phyloP scores from a whole-genome alignment of 2,797 vertebrate genomes.

The Alosa sapidissima region DNA sequence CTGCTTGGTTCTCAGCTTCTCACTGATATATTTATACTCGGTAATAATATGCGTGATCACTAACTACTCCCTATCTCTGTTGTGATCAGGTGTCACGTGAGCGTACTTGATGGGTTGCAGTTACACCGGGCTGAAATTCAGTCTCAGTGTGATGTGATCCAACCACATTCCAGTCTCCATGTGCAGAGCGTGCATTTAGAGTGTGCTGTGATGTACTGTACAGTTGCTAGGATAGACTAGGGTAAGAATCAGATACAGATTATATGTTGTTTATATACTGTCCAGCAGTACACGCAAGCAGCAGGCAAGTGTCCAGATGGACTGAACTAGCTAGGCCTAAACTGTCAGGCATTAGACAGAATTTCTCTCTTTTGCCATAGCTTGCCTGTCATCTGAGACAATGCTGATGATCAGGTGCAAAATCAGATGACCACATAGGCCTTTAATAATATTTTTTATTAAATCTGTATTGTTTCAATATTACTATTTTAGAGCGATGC shows the following conservation, averaged over 20 bases:
- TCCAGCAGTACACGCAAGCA: too few relatives aligned
- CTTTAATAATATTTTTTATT: too few relatives aligned
- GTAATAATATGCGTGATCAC: conserved; percentile 7
- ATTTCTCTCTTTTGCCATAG: too few relatives aligned
- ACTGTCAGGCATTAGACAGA: too few relatives aligned
- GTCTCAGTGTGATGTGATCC: background rate
- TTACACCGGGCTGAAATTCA: background rate
- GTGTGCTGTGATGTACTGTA: background rate
- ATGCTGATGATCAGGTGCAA: too few relatives aligned
- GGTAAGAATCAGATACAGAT: background rate
- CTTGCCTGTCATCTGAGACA: too few relatives aligned
- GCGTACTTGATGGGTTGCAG: background rate
- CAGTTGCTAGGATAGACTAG: background rate
- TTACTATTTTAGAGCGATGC: too few relatives aligned
- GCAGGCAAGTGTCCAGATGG: too few relatives aligned
- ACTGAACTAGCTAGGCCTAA: too few relatives aligned
- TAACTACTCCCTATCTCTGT: background rate
- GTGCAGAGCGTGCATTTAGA: background rate
- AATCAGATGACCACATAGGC: too few relatives aligned
- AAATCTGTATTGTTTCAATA: too few relatives aligned
- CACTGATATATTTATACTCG: background rate
- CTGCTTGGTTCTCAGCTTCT: background rate
- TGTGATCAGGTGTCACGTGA: conserved; percentile 3
- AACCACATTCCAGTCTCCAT: background rate
- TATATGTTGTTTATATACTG: too few relatives aligned